phyloP scores from a whole-genome alignment of 2,113 vertebrate species.

The Tretioscincus oriximinensis region DNA sequence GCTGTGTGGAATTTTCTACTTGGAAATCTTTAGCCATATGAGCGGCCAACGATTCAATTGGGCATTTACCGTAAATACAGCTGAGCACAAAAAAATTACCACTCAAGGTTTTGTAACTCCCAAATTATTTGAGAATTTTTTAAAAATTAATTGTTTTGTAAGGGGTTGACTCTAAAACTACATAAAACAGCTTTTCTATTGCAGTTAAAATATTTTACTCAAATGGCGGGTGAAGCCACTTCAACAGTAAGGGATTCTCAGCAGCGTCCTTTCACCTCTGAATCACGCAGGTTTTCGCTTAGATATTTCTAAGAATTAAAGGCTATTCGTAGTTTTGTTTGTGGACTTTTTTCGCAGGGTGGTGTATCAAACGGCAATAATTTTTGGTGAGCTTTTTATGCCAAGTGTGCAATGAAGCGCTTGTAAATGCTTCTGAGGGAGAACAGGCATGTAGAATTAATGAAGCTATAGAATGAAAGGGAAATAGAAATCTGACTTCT shows the following conservation, averaged over 20 bases:
- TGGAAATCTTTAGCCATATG: neutral
- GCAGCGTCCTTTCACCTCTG: slow-evolving; percentile 11
- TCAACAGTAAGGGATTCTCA: neutral
- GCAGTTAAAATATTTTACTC: slow-evolving; percentile 1
- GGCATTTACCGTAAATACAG: neutral
- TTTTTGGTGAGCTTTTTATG: slow-evolving; percentile 1
- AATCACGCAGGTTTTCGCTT: neutral
- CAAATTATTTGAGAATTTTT: slow-evolving; percentile 13
- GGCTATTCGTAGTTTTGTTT: neutral
- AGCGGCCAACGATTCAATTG: neutral
- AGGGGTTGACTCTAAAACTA: slow-evolving; percentile 4
- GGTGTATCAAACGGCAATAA: slow-evolving; percentile 4
- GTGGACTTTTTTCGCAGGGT: neutral
- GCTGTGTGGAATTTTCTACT: too few species aligned
- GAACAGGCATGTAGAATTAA: neutral
- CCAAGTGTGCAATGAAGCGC: neutral
- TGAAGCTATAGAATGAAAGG: neutral
- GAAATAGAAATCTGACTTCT: neutral
- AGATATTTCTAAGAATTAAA: neutral
- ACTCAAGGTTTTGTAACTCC: slow-evolving; percentile 11
- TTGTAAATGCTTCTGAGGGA: neutral
- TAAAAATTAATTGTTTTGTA: slow-evolving; percentile 13
- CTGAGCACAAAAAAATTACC: neutral
- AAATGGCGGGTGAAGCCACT: slow-evolving; percentile 33
- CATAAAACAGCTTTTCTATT: slow-evolving; percentile 2